Evolutionary conservation across 2,888 invertebrate genomes (phyloP).

Genomic region (Leucophora obtusa): DNA sequence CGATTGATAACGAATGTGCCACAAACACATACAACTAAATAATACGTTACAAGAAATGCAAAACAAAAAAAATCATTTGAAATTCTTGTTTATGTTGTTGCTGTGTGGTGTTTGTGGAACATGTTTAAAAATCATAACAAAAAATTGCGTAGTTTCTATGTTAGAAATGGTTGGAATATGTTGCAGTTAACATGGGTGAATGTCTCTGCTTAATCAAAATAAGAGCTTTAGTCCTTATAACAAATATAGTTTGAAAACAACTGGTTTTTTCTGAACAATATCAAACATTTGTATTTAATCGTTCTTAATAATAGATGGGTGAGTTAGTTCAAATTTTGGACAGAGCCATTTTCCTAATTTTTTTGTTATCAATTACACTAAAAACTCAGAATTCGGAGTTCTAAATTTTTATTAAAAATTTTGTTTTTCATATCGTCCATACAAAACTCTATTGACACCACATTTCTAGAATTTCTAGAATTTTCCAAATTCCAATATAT

Average conservation of each 20-base stretch:
- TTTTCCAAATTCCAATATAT: no score
- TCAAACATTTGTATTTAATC: no score
- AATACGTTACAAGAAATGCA: constrained; percentile 18
- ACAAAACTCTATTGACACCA: no score
- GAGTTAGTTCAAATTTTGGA: no score
- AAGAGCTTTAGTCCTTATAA: not conserved
- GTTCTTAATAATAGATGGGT: no score
- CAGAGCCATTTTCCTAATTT: no score
- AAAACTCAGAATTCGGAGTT: no score
- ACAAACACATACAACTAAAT: not conserved
- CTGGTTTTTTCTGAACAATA: not conserved
- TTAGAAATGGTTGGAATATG: not conserved
- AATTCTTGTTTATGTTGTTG: constrained; percentile 28
- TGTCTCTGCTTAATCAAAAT: not conserved
- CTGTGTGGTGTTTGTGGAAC: constrained; percentile 30
- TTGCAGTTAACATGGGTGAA: not conserved
- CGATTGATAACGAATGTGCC: constrained; percentile 34
- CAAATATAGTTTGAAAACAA: not conserved
- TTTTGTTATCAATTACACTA: no score
- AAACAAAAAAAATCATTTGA: constrained; percentile 19
- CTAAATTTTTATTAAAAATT: no score
- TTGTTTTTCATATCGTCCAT: no score
- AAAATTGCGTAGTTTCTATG: not conserved
- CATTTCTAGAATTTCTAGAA: no score
- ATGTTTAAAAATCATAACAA: not conserved